Base-by-base conservation (phyloP, 2,113 vertebrate genomes). In the Eolophus roseicapilla region DNA sequence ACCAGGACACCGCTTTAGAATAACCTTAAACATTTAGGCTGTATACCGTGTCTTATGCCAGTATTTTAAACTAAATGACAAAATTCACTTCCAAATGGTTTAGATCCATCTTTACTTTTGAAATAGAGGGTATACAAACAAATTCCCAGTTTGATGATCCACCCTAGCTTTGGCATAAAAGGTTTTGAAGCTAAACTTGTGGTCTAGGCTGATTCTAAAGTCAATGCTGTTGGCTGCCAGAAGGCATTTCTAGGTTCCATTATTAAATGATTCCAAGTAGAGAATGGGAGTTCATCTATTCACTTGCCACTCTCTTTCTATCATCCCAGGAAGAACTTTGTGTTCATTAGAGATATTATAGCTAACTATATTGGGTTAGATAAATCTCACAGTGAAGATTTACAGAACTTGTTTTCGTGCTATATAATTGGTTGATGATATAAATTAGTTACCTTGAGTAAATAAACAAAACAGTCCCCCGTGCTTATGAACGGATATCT, bases 241-340 rank as follows among this genome's bases (percentile, higher is more conserved):
- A 78, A 74, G 52, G 6, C 7, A 17, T 60, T 43, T 81, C 27
- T 44, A 5, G 35, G 18, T 85, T 75, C 50, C 27, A 6, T n/a
- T 33, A 11, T 53, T 41, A 37, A 69, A 18, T 0, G 2, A 10
- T 39, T 80, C 70, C 31, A 60, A 17, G n/a, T 6, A 27, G 57
- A 44, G 68, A 69, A 44, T 10, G 14, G 9, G 5, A 71, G 23
- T 53, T 52, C 11, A 14, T 80, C 31, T 53, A 9, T 43, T 70
- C 1, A 0, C 14, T 15, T 37, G 39, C 63, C 18, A 16, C 44
- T 46, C 75, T 37, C 33, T 57, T n/a, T 59, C 21, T 2, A 0
- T 31, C 68, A 41, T 17, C 47, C 20, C 39, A 49, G 68, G 33
- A 37, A 21, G 23, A 37, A 44, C 13, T 69, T 44, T 29, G 24